These are phyloP conservation scores for Onychomys leucogaster DNA, from an alignment of 2,797 vertebrate genomes.

Conservation along the genomic window DNA sequence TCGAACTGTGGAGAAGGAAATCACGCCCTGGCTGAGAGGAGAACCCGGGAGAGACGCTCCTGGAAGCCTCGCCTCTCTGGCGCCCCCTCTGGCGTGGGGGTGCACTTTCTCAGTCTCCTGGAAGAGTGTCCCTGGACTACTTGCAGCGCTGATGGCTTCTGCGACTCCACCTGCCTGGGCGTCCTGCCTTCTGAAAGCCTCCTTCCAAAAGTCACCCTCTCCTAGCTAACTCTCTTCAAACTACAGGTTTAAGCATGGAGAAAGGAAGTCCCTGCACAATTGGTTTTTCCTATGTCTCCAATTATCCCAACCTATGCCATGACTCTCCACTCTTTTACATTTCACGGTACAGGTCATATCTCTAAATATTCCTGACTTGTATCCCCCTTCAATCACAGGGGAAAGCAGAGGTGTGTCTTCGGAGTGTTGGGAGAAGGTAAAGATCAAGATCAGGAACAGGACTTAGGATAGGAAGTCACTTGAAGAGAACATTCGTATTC, in stretches of 20 bases:
- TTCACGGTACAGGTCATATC: neutral
- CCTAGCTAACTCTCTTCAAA: neutral
- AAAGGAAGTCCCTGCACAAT: neutral
- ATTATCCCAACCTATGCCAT: neutral
- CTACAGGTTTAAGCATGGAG: neutral
- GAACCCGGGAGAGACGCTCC: rapidly evolving
- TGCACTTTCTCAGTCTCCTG: neutral
- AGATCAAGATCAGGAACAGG: neutral
- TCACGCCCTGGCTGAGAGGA: rapidly evolving
- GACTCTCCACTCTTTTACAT: neutral
- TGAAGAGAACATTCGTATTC: neutral
- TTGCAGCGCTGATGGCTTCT: neutral
- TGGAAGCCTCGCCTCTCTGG: neutral
- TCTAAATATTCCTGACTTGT: neutral
- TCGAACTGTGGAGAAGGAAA: neutral
- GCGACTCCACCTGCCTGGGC: neutral
- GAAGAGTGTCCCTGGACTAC: neutral
- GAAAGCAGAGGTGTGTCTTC: neutral
- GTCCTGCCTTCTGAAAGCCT: neutral
- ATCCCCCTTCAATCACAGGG: neutral
- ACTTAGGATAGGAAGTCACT: neutral
- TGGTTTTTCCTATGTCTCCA: neutral
- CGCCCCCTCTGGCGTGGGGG: neutral
- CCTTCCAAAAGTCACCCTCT: neutral
- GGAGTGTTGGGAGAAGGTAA: neutral